phyloP scores from a whole-genome alignment of 2,888 invertebrate genomes.

The Drosophila nr. medialis region DNA sequence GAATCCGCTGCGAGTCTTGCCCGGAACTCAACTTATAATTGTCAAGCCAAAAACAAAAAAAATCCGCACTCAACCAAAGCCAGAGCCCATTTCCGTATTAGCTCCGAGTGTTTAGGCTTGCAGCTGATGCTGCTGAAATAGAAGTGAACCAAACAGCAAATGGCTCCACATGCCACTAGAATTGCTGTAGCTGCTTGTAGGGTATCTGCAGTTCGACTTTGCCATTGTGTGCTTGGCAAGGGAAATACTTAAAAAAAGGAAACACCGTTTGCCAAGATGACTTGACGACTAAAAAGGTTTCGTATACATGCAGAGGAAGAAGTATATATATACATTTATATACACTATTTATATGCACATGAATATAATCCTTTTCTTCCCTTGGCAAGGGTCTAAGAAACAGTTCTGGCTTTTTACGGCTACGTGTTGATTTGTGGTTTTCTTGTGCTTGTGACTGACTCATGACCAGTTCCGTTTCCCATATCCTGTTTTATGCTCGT shows the following conservation, averaged over 20 bases:
- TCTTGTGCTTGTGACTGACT: constrained; percentile 32
- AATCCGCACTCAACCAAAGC: background rate
- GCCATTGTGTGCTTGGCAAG: constrained; percentile 7
- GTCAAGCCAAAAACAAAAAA: constrained; percentile 42
- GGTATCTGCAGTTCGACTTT: constrained; percentile 11
- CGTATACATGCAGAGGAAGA: constrained; percentile 7
- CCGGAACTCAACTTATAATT: constrained; percentile 60
- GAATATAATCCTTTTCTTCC: background rate
- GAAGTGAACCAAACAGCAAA: background rate
- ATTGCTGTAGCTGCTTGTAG: background rate
- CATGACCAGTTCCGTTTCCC: constrained; percentile 52
- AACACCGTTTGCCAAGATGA: constrained; percentile 23
- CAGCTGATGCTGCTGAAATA: background rate
- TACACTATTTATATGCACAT: background rate
- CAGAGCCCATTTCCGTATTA: constrained; percentile 47
- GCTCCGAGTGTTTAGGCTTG: constrained; percentile 24
- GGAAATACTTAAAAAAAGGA: constrained; percentile 18
- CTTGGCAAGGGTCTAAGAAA: constrained; percentile 30
- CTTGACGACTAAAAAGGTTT: constrained; percentile 52
- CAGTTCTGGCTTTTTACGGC: constrained; percentile 35
- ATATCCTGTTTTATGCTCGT: constrained; percentile 44
- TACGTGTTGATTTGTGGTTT: constrained; percentile 68
- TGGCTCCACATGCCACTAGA: background rate
- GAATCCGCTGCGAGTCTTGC: constrained; percentile 12
- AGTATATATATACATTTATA: background rate